Conservation (phyloP, 2,797 vertebrate genomes). For the Typhlichthys subterraneus region DNA sequence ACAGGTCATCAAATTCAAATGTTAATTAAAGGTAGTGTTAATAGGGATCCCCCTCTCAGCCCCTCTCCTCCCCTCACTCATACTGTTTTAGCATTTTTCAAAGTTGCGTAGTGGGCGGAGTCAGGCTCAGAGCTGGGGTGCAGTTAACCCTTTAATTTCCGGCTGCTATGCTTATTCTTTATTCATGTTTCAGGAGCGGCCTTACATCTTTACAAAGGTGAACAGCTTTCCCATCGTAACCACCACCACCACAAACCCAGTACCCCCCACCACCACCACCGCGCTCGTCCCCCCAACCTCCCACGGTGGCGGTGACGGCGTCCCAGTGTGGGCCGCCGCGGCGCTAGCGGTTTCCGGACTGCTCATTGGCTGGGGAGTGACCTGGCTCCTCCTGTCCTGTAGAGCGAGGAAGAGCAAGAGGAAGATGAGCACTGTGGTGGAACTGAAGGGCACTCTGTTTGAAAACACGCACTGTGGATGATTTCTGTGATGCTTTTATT, state of each 20-base stretch:
- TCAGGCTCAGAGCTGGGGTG: no score
- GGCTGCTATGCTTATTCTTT: not conserved
- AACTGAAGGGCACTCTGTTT: constrained; percentile 48
- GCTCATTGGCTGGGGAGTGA: constrained; percentile 65
- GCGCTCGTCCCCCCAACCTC: constrained; percentile 16
- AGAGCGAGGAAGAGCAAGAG: constrained; percentile 33
- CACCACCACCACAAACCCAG: constrained; percentile 33
- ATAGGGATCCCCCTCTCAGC: no score
- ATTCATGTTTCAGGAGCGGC: constrained; percentile 79
- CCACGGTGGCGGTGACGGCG: constrained; percentile 15
- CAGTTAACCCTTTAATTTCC: no score
- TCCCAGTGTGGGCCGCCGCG: constrained; percentile 79
- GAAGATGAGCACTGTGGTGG: constrained; percentile 6
- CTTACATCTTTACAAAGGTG: constrained; percentile 83
- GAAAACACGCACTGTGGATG: constrained; percentile 39
- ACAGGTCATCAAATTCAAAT: no score
- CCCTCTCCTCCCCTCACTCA: no score
- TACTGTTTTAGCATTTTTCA: no score
- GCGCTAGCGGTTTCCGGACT: constrained; percentile 73
- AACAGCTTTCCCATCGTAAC: constrained; percentile 72
- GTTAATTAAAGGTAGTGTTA: no score
- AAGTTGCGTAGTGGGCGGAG: no score
- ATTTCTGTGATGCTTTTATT: not conserved
- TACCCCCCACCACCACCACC: constrained; percentile 10
- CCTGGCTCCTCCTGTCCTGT: constrained; percentile 66